Evolutionary conservation across 2,888 invertebrate species (phyloP), one percentile per base, ranked within the genome.

Genomic region (Clanis bilineata): DNA sequence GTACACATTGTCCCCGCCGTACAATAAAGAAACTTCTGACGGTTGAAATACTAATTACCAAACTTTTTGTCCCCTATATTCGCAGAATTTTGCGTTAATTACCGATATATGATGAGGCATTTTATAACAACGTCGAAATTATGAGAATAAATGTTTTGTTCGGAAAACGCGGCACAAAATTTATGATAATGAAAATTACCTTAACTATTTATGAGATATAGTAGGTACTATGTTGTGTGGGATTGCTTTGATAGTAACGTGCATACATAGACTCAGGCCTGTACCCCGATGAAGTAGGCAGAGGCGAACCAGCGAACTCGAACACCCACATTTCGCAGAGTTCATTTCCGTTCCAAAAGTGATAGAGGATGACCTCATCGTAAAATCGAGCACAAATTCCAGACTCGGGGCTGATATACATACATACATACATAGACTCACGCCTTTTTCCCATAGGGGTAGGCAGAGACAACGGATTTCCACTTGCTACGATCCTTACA

Each of bases 41-140:
- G 62, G 65, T 69, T 72, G 72, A 71, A 79, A 72, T 76, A 75
- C 82, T 85, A 84, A 85, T 85, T 83, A 82, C 80, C 73, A 66
- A 79, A 83, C 82, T 83, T 83, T 80, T 79, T 80, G 83, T 79
- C 75, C 70, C 70, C 71, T 68, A 67, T 69, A 76, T 69, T 68
- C 70, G 62, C 65, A 64, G 57, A 70, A 38, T 57, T 41, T 57
- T 57, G 43, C 56, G 41, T 51, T 51, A 51, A 51, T 51, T 71
- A 62, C 65, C 64, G 63, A 68, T 69, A 68, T 74, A 70, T 73
- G 66, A 61, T 63, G 62, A 62, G 65, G 66, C 59, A 62, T 64
- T 57, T 64, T 66, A 62, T 63, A 62, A 56, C 38, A 41, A 57
- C 62, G 63, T 38, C 18, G 28, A 28, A 15, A 51, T 15, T 51